Evolutionary conservation across 1,140 invertebrate genomes (phyloP), one percentile per base, ranked within the genome.

Genomic region (Meteorus sp.): DNA sequence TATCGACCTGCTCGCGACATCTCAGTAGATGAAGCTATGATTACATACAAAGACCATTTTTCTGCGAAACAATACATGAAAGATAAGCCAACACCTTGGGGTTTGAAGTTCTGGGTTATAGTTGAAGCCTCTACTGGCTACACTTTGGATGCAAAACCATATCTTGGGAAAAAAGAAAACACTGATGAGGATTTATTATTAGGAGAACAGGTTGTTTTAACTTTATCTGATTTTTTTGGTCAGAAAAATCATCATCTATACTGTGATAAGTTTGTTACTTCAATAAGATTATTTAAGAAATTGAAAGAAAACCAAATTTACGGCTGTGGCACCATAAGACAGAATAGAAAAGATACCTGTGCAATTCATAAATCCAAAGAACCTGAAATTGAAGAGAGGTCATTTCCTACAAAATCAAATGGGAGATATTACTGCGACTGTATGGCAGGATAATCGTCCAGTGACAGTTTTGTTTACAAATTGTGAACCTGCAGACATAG

Each of bases 11-110:
- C 65, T 29, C 48, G 50, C 3, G 61, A 70, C 45, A 62, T 73
- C 6, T 59, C 62, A 7, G 66, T 79, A 4, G 72, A 79, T 60
- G 71, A 76, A 51, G 67, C 69, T 27, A 79, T 77, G 73, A 70
- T 77, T 23, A 55, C 59, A 53, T 78, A 75, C 59, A 76, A 75
- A 67, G 74, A 71, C 2, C 35, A 57, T 17, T 58, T 57, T 13
- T 35, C 39, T 7, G 11, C 62, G 3, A 63, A 65, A 50, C 64
- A 71, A 48, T 73, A 68, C 27, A 63, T 66, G 45, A 62, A 61
- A 1, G 23, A 57, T 17, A 70, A 73, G 44, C 65, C 65, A 6
- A 60, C 47, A 13, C 62, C 66, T 35, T 63, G 62, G 64, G 63
- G 58, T 13, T 53, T 67, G 8, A 66, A 68, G 39, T 47, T 65